Conservation (phyloP, 23 tunicate species). For the Styela clava region DNA sequence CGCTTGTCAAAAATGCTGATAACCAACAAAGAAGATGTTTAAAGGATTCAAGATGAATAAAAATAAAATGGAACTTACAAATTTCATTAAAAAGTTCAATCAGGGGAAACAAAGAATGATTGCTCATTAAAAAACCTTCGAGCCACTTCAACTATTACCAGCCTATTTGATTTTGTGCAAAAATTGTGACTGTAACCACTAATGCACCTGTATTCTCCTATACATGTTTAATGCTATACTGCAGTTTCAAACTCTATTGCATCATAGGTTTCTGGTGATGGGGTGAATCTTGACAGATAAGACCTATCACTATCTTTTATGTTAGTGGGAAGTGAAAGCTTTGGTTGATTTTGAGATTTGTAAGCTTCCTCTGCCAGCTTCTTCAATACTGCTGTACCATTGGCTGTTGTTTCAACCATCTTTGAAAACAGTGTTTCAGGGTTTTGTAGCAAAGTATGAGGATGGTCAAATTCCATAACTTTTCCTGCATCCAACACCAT, state of each 20-base stretch:
- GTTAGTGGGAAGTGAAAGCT: background rate
- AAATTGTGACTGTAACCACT: no score
- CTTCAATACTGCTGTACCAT: slow-evolving; percentile 29
- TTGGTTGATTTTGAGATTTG: slow-evolving; percentile 7
- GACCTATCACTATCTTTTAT: slow-evolving; percentile 36
- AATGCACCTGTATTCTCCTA: no score
- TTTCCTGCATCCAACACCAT: slow-evolving; percentile 60
- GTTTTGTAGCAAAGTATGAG: slow-evolving; percentile 48
- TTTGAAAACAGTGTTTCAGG: slow-evolving; percentile 23
- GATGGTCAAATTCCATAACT: slow-evolving; percentile 72
- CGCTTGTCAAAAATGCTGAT: no score
- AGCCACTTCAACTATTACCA: no score
- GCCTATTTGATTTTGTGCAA: no score
- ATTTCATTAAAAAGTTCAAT: no score
- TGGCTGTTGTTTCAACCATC: slow-evolving; percentile 35
- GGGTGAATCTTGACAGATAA: slow-evolving; percentile 27
- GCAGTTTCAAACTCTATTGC: slow-evolving; percentile 40
- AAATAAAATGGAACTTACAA: no score
- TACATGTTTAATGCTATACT: no score
- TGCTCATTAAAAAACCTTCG: no score
- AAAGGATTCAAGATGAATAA: no score
- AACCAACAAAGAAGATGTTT: no score
- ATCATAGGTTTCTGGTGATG: slow-evolving; percentile 44
- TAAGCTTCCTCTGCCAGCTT: slow-evolving; percentile 38
- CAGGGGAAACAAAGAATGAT: no score